Evolutionary conservation across 35 echinoderm and acorn worm genomes (phyloP), one percentile per base, ranked within the genome.

Genomic region (Heliocidaris tuberculata): DNA sequence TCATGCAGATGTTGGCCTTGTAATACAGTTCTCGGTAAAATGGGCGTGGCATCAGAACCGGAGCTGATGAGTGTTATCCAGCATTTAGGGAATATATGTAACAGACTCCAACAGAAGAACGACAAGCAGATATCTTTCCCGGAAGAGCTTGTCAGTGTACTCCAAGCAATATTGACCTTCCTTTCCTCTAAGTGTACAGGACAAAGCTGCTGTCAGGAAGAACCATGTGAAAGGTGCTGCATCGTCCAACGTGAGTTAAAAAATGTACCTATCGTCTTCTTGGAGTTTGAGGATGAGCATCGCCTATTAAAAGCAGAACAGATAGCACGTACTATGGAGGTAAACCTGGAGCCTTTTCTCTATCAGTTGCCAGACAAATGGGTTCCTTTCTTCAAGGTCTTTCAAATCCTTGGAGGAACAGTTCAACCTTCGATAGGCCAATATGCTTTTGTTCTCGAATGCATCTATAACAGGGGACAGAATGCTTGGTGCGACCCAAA

Each of bases 331-430:
- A 59, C 91, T 7, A 30, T 93, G 48, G 50, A 49, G 30, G 47
- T 24, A 13, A 93, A 93, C 50, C 50, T 93, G 11, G n/a, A 24
- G 29, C 91, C 91, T 30, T 59, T 48, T 48, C 48, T 93, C 13
- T 59, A 93, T 29, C 91, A 93, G 91, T 12, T 93, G 31, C 91
- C 91, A 17, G 91, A 93, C 91, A 93, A 93, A 29, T 93, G 47
- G 50, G 91, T 49, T 93, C 91, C 91, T 52, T 93, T 52, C 91
- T 52, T 59, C 29, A 50, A 59, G 50, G 27, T 93, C 50, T 93
- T 93, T 59, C 91, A 31, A 13, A 9, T 93, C 5, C 50, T 93
- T n/a, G 91, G 91, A 6, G 91, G 31, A 52, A 93, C 91, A n/a
- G 49, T 17, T 6, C 59, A 49, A 93, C 48, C 91, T 19, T 52